Evolutionary conservation across 2,113 vertebrate genomes (phyloP).

Genomic region (Vanacampus margaritifer): DNA sequence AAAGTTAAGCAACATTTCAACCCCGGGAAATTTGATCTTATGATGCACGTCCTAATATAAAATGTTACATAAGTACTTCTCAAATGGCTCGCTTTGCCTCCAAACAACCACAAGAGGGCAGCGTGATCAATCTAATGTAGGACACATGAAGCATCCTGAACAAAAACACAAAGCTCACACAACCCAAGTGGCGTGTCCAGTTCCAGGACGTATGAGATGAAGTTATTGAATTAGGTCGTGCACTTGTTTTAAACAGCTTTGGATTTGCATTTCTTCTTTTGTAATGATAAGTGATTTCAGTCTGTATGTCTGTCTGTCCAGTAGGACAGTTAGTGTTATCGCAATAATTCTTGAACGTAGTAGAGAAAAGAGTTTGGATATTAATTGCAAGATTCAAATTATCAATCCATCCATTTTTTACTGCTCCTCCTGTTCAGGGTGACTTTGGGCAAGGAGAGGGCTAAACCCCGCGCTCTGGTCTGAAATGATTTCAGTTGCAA

Average conservation of each 20-base stretch:
- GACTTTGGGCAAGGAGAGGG: not conserved
- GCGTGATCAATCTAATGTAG: not conserved
- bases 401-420: not conserved
- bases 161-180: not conserved
- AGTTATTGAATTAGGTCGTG: not conserved
- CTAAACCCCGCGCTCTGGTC: not conserved
- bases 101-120: constrained; percentile 47
- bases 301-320: too few species aligned
- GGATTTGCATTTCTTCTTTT: not conserved
- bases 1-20: not conserved
- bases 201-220: too few species aligned
- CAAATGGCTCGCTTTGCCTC: not conserved
- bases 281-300: too few species aligned
- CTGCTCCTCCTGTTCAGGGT: not conserved
- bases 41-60: not conserved
- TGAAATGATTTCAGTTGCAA: not conserved
- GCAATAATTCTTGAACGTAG: too few species aligned
- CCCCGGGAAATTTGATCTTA: constrained; percentile 1
- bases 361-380: too few species aligned
- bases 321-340: too few species aligned
- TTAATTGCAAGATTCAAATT: too few species aligned
- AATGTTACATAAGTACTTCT: not conserved
- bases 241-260: not conserved
- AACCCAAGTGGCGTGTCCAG: too few species aligned
- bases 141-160: not conserved